Evolutionary conservation across 2,113 vertebrate species (phyloP), one percentile per base, ranked within the genome.

Genomic region (Salvelinus fontinalis): DNA sequence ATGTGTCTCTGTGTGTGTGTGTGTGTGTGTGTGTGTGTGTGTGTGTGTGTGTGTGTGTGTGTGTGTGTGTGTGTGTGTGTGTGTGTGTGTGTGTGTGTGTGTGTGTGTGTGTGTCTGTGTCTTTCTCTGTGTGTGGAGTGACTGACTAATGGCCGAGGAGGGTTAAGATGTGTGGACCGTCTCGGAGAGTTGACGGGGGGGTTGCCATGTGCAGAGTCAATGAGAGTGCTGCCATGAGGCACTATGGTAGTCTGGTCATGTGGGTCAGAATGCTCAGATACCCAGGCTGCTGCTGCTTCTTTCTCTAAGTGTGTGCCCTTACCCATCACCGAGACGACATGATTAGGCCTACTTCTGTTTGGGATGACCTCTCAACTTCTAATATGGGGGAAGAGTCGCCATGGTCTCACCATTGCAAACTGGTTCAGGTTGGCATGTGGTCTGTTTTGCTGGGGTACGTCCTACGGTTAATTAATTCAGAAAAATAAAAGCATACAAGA

Each of bases 1-100:
- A 65, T 74, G 44, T 67, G 29, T 80, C 75, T 68, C 27, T 72
- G 76, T 68, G 75, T 78, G 72, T 74, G 31, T 22, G 67, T 34
- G 27, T 60, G 71, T 72, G 54, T 24, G 27, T 22, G 29, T 13
- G 51, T 18, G 16, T 67, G 39, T 75, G 48, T 75, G 72, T 76
- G 11, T 59, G 72, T 16, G 64, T 66, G 51, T 16, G 64, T 66
- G 51, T 68, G 75, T 78, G 72, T 74, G 31, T 22, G 67, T 34
- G 27, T 60, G 71, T 72, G 54, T 24, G 27, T 22, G 29, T 13
- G 51, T 18, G 16, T 67, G 39, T 75, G 48, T 75, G 72, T 76
- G 11, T 59, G 72, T n/a, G n/a, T n/a, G n/a, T n/a, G n/a, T n/a
- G n/a, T n/a, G n/a, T 76, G 2, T 60, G 51, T 54, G 51, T 57